A percentile compares a stretch with the other conserved stretches of the same genome.
These are phyloP conservation scores for Stichodactyla mertensii DNA, from an alignment of 64 coral and sea anemone species.

Conservation along the genomic window DNA sequence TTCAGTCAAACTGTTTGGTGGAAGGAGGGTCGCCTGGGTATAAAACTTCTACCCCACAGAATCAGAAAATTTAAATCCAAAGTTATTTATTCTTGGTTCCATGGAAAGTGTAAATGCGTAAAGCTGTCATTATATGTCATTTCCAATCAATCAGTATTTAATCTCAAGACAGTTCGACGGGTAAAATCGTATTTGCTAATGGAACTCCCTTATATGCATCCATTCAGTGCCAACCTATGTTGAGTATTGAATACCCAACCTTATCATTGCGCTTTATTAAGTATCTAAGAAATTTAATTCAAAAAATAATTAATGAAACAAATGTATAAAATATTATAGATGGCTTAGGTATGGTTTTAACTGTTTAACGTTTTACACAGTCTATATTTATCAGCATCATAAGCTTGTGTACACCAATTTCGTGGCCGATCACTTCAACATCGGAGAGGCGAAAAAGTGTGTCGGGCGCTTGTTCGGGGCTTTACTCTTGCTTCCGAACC, in stretches of 20 bases:
- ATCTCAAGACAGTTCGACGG: not conserved
- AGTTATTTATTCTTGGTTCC: not conserved
- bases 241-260: not conserved
- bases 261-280: not conserved
- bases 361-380: not conserved
- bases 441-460: conserved; percentile 95
- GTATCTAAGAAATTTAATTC: not conserved
- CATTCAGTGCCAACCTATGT: not conserved
- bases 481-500: conserved; percentile 99
- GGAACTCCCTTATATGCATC: not conserved
- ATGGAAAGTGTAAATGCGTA: not conserved
- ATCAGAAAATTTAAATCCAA: not conserved
- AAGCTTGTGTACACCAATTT: not conserved
- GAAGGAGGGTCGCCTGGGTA: not conserved
- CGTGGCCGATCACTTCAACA: conserved; percentile 61
- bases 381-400: not conserved
- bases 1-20: not conserved
- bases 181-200: not conserved
- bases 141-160: not conserved
- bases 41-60: not conserved
- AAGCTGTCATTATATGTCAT: not conserved
- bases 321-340: not conserved
- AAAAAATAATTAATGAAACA: not conserved
- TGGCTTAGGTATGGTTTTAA: not conserved
- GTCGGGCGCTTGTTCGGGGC: conserved; percentile 85